Evolutionary conservation across 2,113 vertebrate genomes (phyloP), one percentile per base, ranked within the genome.

Genomic region (Rutilus rutilus): DNA sequence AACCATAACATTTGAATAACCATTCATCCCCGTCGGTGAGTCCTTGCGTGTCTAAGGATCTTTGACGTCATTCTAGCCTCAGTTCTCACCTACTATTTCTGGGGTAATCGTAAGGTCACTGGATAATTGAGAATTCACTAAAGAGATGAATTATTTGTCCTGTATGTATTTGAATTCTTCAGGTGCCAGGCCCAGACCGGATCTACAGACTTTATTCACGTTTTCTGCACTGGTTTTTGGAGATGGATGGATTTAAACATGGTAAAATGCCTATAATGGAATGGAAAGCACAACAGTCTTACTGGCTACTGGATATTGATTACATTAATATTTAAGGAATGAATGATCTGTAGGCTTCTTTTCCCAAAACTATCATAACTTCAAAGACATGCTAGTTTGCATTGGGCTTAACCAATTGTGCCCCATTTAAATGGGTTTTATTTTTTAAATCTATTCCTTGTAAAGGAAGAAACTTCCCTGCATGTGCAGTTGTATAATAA

Each of bases 401-500:
- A 2, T 62, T 62, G n/a, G 11, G n/a, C 11, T 54, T 19, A 6
- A 5, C 60, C 33, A 15, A 15, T 33, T 69, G 14, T 0, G 25
- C 27, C 27, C 64, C 64, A 30, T 65, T 65, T 11, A 30, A 30
- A n/a, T 42, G 39, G 39, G 39, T 39, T 39, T 39, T 50, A 12
- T 15, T 50, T 42, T n/a, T 9, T 3, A 3, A 14, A 64, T 64
- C 6, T 57, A 8, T 57, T 57, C 19, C 1, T 57, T 57, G 19
- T 57, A 57, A 57, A 57, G 54, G 42, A 42, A 42, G 8, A 36
- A 15, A 27, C 36, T 89, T 88, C 14, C 7, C 83, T 50, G 65
- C 30, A 88, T 86, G 87, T 57, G 76, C 85, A 75, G 79, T 30
- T 42, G 69, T 52, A 74, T 79, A 64, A 84, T 21, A 78, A 86